phyloP scores from a whole-genome alignment of 2,113 vertebrate genomes.

The Dromiciops gliroides region DNA sequence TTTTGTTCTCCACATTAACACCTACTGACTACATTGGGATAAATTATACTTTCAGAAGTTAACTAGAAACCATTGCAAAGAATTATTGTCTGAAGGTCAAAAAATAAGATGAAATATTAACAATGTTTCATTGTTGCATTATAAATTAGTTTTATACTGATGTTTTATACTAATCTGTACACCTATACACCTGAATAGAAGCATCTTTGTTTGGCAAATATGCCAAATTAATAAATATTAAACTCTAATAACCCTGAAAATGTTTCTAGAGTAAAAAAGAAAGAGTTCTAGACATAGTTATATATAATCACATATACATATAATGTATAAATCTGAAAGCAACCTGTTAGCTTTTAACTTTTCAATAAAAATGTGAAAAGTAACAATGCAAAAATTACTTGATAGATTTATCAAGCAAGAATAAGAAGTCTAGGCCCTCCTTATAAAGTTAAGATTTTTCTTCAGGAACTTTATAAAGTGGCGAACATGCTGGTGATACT shows the following conservation, averaged over 20 bases:
- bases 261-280: constrained; percentile 9
- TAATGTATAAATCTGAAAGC: background rate
- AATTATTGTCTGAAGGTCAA: background rate
- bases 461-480: constrained; percentile 30
- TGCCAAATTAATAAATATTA: background rate
- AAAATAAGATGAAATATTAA: background rate
- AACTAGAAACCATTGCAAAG: background rate
- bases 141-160: background rate
- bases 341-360: constrained; percentile 24
- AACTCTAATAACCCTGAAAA: background rate
- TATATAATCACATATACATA: background rate
- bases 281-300: background rate
- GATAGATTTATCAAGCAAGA: constrained; percentile 13
- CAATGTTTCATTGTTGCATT: background rate
- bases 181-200: background rate
- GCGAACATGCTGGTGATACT: background rate
- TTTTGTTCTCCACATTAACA: background rate
- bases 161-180: background rate
- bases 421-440: background rate
- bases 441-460: constrained; percentile 6
- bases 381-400: constrained; percentile 22
- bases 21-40: background rate
- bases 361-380: constrained; percentile 26
- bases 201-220: background rate
- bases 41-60: background rate